Evolutionary conservation across 1,140 invertebrate genomes (phyloP), one percentile per base, ranked within the genome.

Genomic region (Brachionus sp.): DNA sequence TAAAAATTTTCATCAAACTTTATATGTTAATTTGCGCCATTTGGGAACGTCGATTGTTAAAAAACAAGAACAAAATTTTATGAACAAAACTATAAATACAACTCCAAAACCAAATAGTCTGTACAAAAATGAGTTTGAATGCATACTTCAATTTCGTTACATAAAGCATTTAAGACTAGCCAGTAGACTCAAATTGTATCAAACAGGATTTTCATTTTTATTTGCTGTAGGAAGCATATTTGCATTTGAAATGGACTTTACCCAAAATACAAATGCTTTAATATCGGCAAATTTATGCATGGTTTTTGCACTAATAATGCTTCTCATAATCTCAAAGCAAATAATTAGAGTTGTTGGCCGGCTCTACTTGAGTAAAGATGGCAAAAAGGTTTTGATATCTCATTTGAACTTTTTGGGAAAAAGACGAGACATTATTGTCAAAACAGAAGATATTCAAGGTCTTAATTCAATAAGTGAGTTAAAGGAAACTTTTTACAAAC

Each of bases 361-460:
- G 16, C 16, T 80, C 5, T 80, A 80, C n/a, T 39, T 80, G 16
- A 80, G 39, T 19, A 37, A 80, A 35, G 77, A 80, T 42, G 13
- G 12, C 16, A 39, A 35, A 10, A 57, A 66, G 19, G 77, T 80
- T 7, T 29, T 80, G 29, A 62, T 80, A 37, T 80, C 77, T 39
- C 77, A 80, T 66, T 80, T 80, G 13, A 80, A 42, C 39, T 80
- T 80, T 80, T 62, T 80, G 33, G 77, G 77, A 3, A 80, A 80
- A 25, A 80, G 77, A 80, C 6, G 77, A 37, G 77, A 80, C 29
- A 19, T 80, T 62, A 37, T 16, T 42, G 9, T 80, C 1, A 44
- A 39, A 12, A 10, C 33, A 5, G 7, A 62, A 3, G 50, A 57
- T 19, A 80, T 80, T 62, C 2, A 62, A 44, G 46, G 46, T 9